These are phyloP conservation scores for Papilio machaon DNA, from an alignment of 1,140 invertebrate species.

Conservation along the genomic window DNA sequence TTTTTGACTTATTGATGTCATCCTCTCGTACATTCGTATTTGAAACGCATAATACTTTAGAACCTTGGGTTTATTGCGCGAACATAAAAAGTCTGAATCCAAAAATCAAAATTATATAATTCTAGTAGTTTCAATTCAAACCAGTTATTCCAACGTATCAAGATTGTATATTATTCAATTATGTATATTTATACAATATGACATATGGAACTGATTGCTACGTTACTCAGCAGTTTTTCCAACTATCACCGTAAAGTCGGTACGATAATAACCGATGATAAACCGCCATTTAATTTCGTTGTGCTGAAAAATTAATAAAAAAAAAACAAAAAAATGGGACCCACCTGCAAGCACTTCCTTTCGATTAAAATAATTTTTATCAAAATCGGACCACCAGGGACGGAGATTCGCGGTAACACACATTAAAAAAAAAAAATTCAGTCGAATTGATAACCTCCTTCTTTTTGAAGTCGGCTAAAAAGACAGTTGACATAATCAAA, in stretches of 20 bases:
- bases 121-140: neutral
- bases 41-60: no score
- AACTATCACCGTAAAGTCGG: conserved; percentile 7
- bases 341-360: no score
- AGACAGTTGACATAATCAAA: no score
- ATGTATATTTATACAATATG: neutral
- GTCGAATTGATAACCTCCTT: no score
- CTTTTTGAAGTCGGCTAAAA: no score
- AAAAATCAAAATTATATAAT: neutral
- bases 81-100: neutral
- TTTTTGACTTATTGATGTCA: no score
- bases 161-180: neutral
- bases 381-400: no score
- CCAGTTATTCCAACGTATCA: conserved; percentile 3
- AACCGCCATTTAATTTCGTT: neutral
- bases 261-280: neutral
- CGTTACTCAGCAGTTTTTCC: neutral
- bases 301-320: neutral
- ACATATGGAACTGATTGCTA: neutral
- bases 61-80: neutral
- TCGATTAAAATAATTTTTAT: no score
- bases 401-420: no score
- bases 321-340: neutral
- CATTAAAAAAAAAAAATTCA: no score
- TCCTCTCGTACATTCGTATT: no score